Conservation (phyloP, 2,113 vertebrate genomes). For the Oncorhynchus gorbuscha region DNA sequence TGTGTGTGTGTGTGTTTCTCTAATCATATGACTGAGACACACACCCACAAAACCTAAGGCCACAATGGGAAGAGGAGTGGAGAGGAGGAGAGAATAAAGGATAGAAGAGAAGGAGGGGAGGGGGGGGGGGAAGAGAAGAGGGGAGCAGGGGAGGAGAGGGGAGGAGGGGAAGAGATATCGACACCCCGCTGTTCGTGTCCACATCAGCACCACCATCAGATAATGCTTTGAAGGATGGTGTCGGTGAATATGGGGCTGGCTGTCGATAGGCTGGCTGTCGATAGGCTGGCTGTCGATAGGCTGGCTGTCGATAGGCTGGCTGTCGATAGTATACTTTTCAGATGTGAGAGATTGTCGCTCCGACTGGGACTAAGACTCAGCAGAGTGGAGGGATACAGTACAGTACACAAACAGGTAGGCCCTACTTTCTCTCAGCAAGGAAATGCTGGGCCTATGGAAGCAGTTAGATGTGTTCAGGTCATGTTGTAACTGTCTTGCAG, state of each 20-base stretch:
- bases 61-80: neutral
- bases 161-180: slow-evolving; percentile 30
- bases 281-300: slow-evolving; percentile 44
- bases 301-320: slow-evolving; percentile 34
- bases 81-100: neutral
- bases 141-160: too few species aligned
- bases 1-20: too few species aligned
- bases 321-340: slow-evolving; percentile 57
- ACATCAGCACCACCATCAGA: slow-evolving; percentile 28
- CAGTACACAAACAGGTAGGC: neutral
- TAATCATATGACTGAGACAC: neutral
- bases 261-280: too few species aligned
- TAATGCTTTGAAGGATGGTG: slow-evolving; percentile 33
- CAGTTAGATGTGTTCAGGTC: neutral
- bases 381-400: slow-evolving; percentile 22
- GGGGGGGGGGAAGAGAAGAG: too few species aligned
- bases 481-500: neutral
- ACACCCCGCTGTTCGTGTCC: slow-evolving; percentile 34
- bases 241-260: slow-evolving; percentile 17
- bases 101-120: slow-evolving; percentile 2
- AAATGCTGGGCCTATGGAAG: neutral
- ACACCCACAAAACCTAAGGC: neutral
- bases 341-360: slow-evolving; percentile 53
- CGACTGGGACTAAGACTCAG: slow-evolving; percentile 24
- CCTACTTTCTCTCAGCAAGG: neutral